Base-by-base conservation (phyloP, 2,888 invertebrate genomes). In the Aelia acuminata region DNA sequence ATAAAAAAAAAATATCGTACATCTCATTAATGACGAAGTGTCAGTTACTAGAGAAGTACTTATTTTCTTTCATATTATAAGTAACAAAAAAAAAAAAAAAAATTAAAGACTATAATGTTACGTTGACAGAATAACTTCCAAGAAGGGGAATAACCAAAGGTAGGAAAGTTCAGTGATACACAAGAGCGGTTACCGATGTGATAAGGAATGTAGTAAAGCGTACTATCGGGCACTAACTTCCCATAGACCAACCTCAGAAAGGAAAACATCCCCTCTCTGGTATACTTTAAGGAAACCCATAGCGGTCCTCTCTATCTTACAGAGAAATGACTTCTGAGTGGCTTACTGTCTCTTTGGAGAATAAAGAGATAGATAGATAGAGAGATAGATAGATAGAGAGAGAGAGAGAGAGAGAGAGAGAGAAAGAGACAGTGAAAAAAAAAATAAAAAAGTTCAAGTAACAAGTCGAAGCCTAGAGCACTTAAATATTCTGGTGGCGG, bases 151-250 rank as follows among this genome's bases (percentile, higher is more conserved):
- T 47, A 47, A 22, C 22, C 13, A 1, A 80, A n/a, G n/a, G 80
- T 22, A 22, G 22, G 80, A 43, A 80, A 80, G 80, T 20, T n/a
- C n/a, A 15, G 80, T 80, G 80, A n/a, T 47, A 80, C 43, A 80
- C n/a, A 80, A 47, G n/a, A 43, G 80, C 20, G 80, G 43, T 22
- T 11, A 43, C n/a, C 80, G 13, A 80, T n/a, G 80, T 47, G 80
- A 80, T 80, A 80, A 80, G 43, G 43, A 15, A 43, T 43, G 80
- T 47, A 80, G 22, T 80, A 80, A 80, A 80, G n/a, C 43, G 43
- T 22, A 80, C 80, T 80, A 80, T 80, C 80, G 39, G 43, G 3
- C 80, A 43, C 80, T 80, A 80, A 80, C 80, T 80, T 80, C 80
- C 43, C n/a, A 22, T 80, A 80, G 20, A 80, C 22, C 22, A n/a